Conservation (phyloP, 2,113 vertebrate species). For the Phylloscopus trochiloides region DNA sequence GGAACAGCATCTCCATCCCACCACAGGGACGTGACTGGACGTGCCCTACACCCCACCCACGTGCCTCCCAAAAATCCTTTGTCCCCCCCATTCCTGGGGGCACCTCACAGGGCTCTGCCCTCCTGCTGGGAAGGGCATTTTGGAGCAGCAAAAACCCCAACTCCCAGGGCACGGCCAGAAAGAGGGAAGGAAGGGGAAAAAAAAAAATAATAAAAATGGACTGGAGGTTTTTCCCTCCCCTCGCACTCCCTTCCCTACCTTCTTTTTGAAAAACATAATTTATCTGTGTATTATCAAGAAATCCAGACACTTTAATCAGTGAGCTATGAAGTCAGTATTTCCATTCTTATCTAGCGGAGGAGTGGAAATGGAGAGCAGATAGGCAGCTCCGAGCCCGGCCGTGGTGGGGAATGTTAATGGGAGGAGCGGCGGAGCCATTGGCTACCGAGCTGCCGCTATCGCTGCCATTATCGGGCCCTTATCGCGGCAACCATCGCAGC, state of each 20-base stretch:
- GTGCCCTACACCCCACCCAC: accelerated
- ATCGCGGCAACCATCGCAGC: constrained; percentile 92
- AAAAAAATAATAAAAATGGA: constrained; percentile 49
- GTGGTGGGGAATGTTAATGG: constrained; percentile 99
- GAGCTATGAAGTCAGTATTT: constrained; percentile 99
- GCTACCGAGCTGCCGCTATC: constrained; percentile 84
- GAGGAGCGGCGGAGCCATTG: constrained; percentile 86
- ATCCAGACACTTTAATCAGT: constrained; percentile 99
- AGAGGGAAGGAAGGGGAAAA: constrained; percentile 36
- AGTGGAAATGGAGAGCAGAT: constrained; percentile 99
- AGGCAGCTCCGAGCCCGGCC: constrained; percentile 89
- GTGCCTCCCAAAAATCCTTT: not conserved
- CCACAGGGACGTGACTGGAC: accelerated
- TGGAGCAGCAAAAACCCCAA: not conserved
- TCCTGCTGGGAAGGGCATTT: not conserved
- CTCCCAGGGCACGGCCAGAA: not conserved
- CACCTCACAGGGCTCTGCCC: not conserved
- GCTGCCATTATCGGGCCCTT: constrained; percentile 94
- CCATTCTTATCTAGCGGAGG: constrained; percentile 99
- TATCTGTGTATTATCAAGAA: constrained; percentile 99
- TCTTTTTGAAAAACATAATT: constrained; percentile 98
- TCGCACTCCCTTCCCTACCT: constrained; percentile 78
- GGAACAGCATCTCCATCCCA: not conserved
- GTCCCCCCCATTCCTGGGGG: accelerated
- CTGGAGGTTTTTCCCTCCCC: constrained; percentile 66